phyloP scores from a whole-genome alignment of 23 tunicate species.

The Oikopleura dioica region DNA sequence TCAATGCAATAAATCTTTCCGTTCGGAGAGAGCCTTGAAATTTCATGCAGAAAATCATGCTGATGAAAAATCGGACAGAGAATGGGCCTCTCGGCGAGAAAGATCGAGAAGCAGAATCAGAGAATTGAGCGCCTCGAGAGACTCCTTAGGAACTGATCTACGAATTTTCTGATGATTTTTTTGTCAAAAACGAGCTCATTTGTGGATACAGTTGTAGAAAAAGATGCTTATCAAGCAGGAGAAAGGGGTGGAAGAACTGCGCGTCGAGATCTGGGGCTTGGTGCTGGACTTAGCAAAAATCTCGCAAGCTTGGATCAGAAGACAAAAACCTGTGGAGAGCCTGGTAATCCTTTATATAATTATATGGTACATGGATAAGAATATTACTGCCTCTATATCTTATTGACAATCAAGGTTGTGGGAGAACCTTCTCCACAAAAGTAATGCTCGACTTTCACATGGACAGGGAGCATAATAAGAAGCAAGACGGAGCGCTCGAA shows the following conservation, averaged over 20 bases:
- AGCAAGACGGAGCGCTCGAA: not conserved
- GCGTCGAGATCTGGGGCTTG: not conserved
- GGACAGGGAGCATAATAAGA: constrained; percentile 4
- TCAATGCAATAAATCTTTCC: not conserved
- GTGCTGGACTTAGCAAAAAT: not conserved
- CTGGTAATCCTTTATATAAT: too few relatives aligned
- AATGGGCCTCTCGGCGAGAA: not conserved
- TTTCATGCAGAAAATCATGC: not conserved
- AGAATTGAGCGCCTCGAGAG: not conserved
- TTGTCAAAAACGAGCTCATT: too few relatives aligned
- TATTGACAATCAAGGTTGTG: too few relatives aligned
- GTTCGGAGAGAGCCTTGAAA: not conserved
- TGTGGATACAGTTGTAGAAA: not conserved
- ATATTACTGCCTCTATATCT: too few relatives aligned
- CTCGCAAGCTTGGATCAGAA: not conserved
- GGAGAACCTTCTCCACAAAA: not conserved
- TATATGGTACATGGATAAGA: too few relatives aligned
- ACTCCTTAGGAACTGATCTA: not conserved
- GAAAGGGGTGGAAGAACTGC: not conserved
- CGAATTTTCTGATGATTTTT: too few relatives aligned
- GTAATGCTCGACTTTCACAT: constrained; percentile 2
- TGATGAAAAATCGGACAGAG: not conserved
- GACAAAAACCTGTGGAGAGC: not conserved
- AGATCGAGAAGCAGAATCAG: constrained; percentile 6
- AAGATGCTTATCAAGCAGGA: not conserved